A percentile compares a stretch with the other conserved stretches of the same genome.
phyloP scores from a whole-genome alignment of 2,888 invertebrate genomes.

The Limnephilus rhombicus region DNA sequence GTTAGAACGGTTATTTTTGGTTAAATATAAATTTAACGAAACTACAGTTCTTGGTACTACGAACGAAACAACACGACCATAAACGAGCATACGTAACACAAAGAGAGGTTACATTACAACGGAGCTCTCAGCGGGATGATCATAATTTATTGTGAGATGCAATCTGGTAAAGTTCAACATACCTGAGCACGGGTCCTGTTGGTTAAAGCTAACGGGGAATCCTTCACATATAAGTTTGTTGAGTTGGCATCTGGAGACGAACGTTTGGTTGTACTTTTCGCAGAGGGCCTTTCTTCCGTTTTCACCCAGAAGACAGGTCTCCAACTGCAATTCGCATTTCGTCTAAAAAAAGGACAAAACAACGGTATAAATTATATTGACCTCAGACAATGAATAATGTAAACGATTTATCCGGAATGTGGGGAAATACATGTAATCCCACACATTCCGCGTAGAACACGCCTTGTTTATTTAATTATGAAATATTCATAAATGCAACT shows the following conservation, averaged over 20 bases:
- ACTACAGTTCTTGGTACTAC: neutral
- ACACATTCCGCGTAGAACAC: no score
- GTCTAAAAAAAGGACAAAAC: conserved; percentile 63
- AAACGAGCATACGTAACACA: neutral
- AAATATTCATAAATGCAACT: no score
- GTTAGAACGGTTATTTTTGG: neutral
- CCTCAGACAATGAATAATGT: neutral
- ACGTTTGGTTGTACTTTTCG: conserved; percentile 90
- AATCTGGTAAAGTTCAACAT: conserved; percentile 69
- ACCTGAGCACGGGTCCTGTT: conserved; percentile 87
- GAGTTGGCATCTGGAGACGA: conserved; percentile 88
- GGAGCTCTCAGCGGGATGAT: neutral
- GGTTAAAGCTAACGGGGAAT: conserved; percentile 84
- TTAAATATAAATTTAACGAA: neutral
- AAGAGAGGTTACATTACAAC: neutral
- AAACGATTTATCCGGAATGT: no score
- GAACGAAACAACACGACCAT: neutral
- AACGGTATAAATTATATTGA: neutral
- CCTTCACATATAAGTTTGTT: conserved; percentile 87
- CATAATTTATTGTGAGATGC: neutral
- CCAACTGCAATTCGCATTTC: conserved; percentile 71
- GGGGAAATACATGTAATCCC: no score
- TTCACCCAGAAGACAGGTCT: conserved; percentile 72
- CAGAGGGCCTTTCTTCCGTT: conserved; percentile 80
- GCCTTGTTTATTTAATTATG: no score